phyloP scores from a whole-genome alignment of 2,113 vertebrate genomes.

The Vulpes lagopus region DNA sequence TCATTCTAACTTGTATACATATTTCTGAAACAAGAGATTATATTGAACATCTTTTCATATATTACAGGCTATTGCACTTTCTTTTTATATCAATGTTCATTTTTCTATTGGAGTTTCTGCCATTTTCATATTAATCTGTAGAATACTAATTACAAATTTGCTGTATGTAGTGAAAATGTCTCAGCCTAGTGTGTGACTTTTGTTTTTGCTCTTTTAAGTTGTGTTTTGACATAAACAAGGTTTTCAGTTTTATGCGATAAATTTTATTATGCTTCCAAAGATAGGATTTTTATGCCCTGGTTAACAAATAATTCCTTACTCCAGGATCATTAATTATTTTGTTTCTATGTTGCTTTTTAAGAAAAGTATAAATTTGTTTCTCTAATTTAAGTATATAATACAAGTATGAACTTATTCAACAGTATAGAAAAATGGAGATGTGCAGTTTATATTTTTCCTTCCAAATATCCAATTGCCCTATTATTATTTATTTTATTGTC shows the following conservation, averaged over 20 bases:
- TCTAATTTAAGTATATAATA: neutral
- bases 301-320: neutral
- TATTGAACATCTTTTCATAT: neutral
- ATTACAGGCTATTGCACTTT: neutral
- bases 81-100: neutral
- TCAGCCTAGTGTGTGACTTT: neutral
- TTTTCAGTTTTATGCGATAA: neutral
- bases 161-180: neutral
- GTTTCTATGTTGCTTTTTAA: neutral
- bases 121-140: neutral
- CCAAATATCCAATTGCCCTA: neutral
- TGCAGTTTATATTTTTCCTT: neutral
- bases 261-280: conserved; percentile 17
- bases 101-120: neutral
- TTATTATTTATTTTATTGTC: neutral
- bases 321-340: neutral
- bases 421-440: neutral
- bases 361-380: neutral
- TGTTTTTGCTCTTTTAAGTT: neutral
- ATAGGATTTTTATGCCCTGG: neutral
- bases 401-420: neutral
- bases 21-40: neutral
- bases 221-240: neutral
- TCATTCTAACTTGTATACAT: neutral
- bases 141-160: neutral